phyloP scores from a whole-genome alignment of 2,797 vertebrate species.

The Bradypodion pumilum region DNA sequence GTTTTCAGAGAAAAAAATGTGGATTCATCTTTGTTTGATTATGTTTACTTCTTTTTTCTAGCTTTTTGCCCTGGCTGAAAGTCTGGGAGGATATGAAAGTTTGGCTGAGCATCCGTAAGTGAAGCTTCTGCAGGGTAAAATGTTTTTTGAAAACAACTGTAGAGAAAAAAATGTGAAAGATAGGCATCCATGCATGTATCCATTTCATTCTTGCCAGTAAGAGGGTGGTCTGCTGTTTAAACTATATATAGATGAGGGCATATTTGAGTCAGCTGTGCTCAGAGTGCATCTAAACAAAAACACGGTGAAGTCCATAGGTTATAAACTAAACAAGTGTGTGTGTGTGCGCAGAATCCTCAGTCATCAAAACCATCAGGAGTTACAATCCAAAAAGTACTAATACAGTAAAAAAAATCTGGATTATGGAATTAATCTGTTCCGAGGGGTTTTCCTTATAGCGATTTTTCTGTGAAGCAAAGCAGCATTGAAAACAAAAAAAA shows the following conservation, averaged over 20 bases:
- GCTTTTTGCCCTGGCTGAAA: constrained; percentile 89
- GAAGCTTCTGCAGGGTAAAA: neutral
- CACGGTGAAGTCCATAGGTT: neutral
- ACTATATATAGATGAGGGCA: constrained; percentile 57
- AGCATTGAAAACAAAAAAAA: too few species aligned
- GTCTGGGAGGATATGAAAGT: constrained; percentile 94
- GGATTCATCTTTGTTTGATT: neutral
- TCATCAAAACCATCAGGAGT: too few species aligned
- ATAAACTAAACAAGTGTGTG: too few species aligned
- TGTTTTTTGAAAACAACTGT: too few species aligned
- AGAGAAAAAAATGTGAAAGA: too few species aligned
- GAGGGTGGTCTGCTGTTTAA: constrained; percentile 22
- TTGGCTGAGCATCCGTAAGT: constrained; percentile 97
- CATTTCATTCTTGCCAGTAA: neutral
- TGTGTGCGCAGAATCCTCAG: too few species aligned
- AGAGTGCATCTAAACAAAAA: neutral
- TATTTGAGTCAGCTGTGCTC: neutral
- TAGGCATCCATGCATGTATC: neutral
- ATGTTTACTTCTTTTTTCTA: constrained; percentile 59
- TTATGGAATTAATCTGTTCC: too few species aligned
- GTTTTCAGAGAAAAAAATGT: neutral
- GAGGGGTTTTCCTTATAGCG: too few species aligned
- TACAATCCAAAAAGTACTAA: too few species aligned
- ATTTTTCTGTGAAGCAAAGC: too few species aligned
- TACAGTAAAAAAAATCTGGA: too few species aligned